These are phyloP conservation scores for Chrysoperla carnea DNA, from an alignment of 1,140 invertebrate genomes.

Conservation along the genomic window DNA sequence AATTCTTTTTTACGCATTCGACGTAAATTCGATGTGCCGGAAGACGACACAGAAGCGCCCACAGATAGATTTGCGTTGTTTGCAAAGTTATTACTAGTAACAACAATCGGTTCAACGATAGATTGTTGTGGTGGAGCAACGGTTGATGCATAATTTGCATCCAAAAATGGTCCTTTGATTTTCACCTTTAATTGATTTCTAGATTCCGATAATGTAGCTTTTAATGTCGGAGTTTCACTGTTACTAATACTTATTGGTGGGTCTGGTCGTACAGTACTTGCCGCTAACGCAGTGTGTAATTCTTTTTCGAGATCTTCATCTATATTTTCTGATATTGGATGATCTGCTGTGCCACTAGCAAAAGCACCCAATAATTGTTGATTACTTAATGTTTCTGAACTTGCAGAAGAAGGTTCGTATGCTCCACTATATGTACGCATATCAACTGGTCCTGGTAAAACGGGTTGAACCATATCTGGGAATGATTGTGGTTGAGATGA, in stretches of 20 bases:
- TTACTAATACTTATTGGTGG: conserved; percentile 11
- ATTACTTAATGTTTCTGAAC: conserved; percentile 34
- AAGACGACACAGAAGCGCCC: conserved; percentile 10
- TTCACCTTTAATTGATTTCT: conserved; percentile 77
- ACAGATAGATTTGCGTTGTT: conserved; percentile 11
- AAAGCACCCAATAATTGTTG: conserved; percentile 42
- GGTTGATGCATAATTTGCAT: conserved; percentile 48
- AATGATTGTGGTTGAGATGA: conserved; percentile 19
- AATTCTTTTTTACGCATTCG: conserved; percentile 82
- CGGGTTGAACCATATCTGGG: conserved; percentile 42
- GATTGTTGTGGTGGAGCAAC: conserved; percentile 25
- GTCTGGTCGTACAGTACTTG: conserved; percentile 28
- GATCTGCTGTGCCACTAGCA: conserved; percentile 39
- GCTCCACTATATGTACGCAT: conserved; percentile 56
- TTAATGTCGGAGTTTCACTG: conserved; percentile 28
- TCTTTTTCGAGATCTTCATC: conserved; percentile 67
- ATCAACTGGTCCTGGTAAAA: conserved; percentile 67
- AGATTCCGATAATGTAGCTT: conserved; percentile 51
- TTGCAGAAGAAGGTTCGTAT: conserved; percentile 17
- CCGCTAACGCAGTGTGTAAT: conserved; percentile 42
- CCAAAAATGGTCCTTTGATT: conserved; percentile 72
- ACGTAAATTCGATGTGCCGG: conserved; percentile 53
- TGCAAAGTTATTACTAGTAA: not conserved
- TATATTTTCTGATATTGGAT: conserved; percentile 42
- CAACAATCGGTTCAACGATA: not conserved